Percentiles rank a stretch among this genome's conserved stretches.
Conservation (phyloP, 2,797 vertebrate species). For the Rhinella marina region DNA sequence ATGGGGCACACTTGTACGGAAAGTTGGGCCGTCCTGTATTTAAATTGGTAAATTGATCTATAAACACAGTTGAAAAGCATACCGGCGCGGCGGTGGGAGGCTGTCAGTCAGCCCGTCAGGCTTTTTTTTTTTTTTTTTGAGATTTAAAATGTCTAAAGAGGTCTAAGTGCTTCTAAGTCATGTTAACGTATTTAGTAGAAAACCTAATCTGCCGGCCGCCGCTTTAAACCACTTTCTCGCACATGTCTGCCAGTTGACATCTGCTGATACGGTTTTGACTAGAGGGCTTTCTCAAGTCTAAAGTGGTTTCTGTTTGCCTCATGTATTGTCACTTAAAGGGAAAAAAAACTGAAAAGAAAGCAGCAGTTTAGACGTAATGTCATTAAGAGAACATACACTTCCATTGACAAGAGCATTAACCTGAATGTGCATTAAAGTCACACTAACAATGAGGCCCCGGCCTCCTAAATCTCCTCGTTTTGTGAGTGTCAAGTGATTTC, state of each 20-base stretch:
- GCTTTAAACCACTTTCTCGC: constrained; percentile 50
- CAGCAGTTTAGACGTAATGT: constrained; percentile 33
- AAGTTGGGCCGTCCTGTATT: constrained; percentile 14
- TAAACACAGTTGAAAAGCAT: constrained; percentile 52
- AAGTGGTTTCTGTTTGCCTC: constrained; percentile 50
- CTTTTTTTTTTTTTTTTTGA: constrained; percentile 19
- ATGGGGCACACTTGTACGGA: constrained; percentile 19
- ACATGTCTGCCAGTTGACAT: constrained; percentile 55
- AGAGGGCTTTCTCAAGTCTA: constrained; percentile 57
- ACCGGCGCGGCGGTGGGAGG: constrained; percentile 2
- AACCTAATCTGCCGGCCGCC: constrained; percentile 52
- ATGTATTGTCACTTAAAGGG: constrained; percentile 46
- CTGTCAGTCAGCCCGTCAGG: constrained; percentile 56
- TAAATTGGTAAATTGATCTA: constrained; percentile 49
- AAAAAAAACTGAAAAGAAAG: constrained; percentile 37
- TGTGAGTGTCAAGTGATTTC: constrained; percentile 38
- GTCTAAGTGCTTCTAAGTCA: constrained; percentile 56
- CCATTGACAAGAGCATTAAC: constrained; percentile 49
- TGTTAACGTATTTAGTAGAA: constrained; percentile 60
- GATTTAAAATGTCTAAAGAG: constrained; percentile 41
- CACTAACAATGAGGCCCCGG: constrained; percentile 11
- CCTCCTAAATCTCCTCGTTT: constrained; percentile 29
- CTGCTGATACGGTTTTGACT: constrained; percentile 60
- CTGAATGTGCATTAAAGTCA: constrained; percentile 45
- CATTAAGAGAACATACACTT: constrained; percentile 49